Conservation (phyloP, 1,140 invertebrate species). For the Andricus grossulariae region DNA sequence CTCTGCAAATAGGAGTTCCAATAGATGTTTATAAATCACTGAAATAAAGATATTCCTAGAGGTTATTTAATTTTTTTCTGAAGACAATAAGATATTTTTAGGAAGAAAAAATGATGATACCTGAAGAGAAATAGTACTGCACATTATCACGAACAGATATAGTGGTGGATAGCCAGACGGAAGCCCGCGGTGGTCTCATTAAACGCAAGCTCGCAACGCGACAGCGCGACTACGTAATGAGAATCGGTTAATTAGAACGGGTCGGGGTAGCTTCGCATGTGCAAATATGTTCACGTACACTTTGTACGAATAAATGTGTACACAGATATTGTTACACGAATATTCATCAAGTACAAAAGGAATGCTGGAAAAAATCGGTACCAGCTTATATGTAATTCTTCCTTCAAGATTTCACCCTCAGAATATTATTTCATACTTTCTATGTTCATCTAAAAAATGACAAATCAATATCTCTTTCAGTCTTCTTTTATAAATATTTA, state of each 20-base stretch:
- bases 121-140: background rate
- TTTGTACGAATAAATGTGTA: conserved; percentile 37
- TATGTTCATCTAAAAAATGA: no score
- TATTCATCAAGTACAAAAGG: background rate
- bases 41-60: no score
- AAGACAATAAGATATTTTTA: background rate
- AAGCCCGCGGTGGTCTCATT: conserved; percentile 71
- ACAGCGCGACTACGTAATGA: conserved; percentile 68
- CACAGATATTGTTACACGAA: conserved; percentile 24
- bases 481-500: no score
- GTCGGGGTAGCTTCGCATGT: conserved; percentile 26
- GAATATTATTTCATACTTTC: no score
- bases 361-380: background rate
- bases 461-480: no score
- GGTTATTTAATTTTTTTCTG: background rate
- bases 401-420: no score
- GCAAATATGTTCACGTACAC: conserved; percentile 36
- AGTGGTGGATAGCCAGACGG: conserved; percentile 29
- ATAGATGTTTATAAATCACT: no score
- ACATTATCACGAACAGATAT: background rate
- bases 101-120: background rate
- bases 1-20: no score
- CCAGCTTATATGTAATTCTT: no score
- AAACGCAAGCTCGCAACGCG: conserved; percentile 58
- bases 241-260: conserved; percentile 72